Evolutionary conservation across 2,113 vertebrate species (phyloP).

Genomic region (Crotalus viridis): DNA sequence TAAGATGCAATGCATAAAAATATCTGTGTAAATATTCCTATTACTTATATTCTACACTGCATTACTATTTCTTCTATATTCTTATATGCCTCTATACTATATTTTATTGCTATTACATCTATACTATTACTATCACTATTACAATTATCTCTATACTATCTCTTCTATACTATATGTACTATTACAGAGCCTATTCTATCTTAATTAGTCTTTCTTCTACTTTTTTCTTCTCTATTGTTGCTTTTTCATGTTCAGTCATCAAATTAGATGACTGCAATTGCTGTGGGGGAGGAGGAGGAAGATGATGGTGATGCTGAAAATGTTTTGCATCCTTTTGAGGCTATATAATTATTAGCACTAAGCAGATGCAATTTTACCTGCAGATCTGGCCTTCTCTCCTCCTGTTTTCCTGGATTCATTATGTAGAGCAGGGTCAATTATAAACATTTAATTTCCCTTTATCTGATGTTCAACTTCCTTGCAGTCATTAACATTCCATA

Average conservation of each 20-base stretch:
- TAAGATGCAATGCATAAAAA: background rate
- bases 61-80: background rate
- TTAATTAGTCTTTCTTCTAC: background rate
- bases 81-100: background rate
- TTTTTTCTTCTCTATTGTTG: background rate
- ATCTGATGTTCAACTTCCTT: background rate
- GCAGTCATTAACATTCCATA: background rate
- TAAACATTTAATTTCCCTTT: background rate
- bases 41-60: background rate
- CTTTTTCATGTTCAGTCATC: background rate
- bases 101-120: background rate
- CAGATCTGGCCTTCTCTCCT: background rate
- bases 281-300: background rate
- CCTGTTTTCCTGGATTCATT: background rate
- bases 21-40: background rate
- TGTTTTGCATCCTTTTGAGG: background rate
- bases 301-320: background rate
- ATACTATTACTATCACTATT: background rate
- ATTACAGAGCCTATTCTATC: background rate
- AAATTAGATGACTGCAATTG: background rate
- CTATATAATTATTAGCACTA: background rate
- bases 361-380: background rate
- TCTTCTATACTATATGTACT: background rate
- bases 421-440: background rate
- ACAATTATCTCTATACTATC: background rate